Percentiles rank a stretch among this genome's conserved stretches.
Conservation (phyloP, 1,140 invertebrate species). For the Tetramorium simillimum region DNA sequence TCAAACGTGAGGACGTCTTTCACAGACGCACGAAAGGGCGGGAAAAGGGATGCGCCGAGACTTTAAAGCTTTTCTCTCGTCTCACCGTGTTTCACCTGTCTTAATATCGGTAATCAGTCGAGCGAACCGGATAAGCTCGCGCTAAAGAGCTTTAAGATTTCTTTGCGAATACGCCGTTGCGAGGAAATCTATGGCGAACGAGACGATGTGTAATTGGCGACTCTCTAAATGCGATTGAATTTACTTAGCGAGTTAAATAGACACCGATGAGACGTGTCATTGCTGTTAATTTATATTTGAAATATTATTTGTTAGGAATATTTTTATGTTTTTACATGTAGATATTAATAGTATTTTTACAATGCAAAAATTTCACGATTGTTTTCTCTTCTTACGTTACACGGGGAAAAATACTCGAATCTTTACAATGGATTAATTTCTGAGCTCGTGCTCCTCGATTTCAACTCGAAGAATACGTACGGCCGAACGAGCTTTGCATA, state of each 20-base stretch:
- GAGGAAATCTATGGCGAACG: background rate
- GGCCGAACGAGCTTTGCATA: slow-evolving; percentile 25
- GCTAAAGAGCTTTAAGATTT: slow-evolving; percentile 13
- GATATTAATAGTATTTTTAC: background rate
- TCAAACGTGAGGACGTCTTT: slow-evolving; percentile 16
- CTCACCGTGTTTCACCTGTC: background rate
- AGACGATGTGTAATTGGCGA: slow-evolving; percentile 8
- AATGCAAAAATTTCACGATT: background rate
- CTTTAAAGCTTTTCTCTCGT: background rate
- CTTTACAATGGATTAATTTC: slow-evolving; percentile 19
- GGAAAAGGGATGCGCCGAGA: background rate
- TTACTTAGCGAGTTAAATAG: background rate
- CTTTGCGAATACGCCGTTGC: background rate
- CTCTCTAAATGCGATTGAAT: background rate
- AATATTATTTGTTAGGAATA: background rate
- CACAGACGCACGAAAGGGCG: background rate
- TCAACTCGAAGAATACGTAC: background rate
- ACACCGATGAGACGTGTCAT: background rate
- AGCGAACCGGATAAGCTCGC: background rate
- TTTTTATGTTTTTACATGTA: background rate
- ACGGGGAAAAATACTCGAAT: background rate
- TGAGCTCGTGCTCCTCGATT: background rate
- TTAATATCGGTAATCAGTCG: slow-evolving; percentile 1
- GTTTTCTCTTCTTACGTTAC: background rate
- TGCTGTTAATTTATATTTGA: background rate